Evolutionary conservation across 2,888 invertebrate species (phyloP).

Genomic region (Chrysolina oricalcia): DNA sequence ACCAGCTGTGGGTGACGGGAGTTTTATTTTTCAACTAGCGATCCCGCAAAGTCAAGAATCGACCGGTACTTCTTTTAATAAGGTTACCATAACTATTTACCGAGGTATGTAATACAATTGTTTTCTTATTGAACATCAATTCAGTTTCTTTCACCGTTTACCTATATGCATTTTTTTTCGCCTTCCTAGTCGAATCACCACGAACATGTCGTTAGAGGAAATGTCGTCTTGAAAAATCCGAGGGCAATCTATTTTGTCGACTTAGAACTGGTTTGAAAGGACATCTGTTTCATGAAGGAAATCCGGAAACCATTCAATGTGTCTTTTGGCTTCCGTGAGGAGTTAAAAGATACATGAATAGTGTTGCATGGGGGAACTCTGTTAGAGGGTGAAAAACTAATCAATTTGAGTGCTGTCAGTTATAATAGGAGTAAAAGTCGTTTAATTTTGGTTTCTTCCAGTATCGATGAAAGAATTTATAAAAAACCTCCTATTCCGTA

Average conservation of each 20-base stretch:
- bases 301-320: constrained; percentile 43
- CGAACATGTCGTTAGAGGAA: not conserved
- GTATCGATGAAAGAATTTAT: not conserved
- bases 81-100: no score
- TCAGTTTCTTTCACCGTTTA: no score
- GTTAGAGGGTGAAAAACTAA: constrained; percentile 6
- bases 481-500: no score
- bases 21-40: no score
- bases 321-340: constrained; percentile 40
- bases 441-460: not conserved
- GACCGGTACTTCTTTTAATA: no score
- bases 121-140: no score
- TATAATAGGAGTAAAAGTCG: not conserved
- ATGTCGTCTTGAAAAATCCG: constrained; percentile 30
- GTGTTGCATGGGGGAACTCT: constrained; percentile 7
- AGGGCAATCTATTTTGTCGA: constrained; percentile 43
- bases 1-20: no score
- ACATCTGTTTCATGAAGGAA: constrained; percentile 35
- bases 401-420: constrained; percentile 2
- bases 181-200: not conserved
- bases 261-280: constrained; percentile 40
- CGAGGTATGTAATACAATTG: no score
- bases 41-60: no score
- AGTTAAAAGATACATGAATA: constrained; percentile 37
- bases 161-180: no score